Base-by-base conservation (phyloP, 2,797 vertebrate species). In the Taeniopygia guttata region DNA sequence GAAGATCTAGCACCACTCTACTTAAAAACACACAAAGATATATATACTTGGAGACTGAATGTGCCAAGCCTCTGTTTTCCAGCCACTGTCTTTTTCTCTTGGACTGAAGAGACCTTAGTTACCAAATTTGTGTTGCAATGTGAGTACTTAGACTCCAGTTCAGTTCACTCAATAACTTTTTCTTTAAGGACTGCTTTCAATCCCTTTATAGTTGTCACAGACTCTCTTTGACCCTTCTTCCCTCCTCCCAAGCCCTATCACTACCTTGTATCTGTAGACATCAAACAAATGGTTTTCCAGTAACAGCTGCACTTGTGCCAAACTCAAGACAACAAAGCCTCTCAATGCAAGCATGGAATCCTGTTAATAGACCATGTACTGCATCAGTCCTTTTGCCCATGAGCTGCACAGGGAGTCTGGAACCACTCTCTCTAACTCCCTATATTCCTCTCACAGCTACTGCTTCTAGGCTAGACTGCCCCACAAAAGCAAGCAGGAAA, bases 221-320 rank as follows among this genome's bases (percentile, higher is more conserved):
- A 23, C 13, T 38, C 34, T 82, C 55, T 72, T 76, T 0, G 0
- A 77, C 11, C 7, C 6, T 19, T 68, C 19, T 66, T 74, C 9
- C 8, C 3, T 20, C 8, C 1, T 4, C 1, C 1, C 1, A 17
- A 66, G 52, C 22, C 12, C 43, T 56, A 34, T 36, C 13, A 54
- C 10, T 66, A 54, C 23, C 30, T 60, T 83, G 4, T 51, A 54
- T 40, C 49, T 78, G 25, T 27, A 83, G 46, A 27, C 17, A 64
- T 43, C 27, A 51, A 91, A 69, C 34, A 69, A 55, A 70, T 21
- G 3, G 16, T 29, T 74, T 89, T 74, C 29, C 49, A 89, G 46
- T 45, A 87, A 84, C 42, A 74, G 76, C 58, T 72, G 51, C 58
- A 72, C 21, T 83, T 64, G 21, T 72, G 64, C 20, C 43, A 70